These are phyloP conservation scores for Hydropotes inermis DNA, from an alignment of 2,113 vertebrate species.

Conservation along the genomic window DNA sequence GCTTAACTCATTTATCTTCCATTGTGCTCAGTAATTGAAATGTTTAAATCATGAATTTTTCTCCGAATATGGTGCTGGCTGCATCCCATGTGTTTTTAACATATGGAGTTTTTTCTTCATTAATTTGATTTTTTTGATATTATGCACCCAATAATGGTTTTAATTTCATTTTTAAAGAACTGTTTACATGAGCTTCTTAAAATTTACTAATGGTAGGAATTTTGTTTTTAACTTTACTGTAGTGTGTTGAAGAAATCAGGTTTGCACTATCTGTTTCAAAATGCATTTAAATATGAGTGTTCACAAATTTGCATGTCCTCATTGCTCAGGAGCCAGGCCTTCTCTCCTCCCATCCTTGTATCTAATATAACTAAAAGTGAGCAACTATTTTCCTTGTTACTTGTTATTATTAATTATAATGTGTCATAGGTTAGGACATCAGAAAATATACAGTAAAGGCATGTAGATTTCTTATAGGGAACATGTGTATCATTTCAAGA, in stretches of 20 bases:
- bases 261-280: background rate
- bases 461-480: background rate
- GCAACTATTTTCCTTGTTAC: background rate
- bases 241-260: background rate
- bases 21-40: background rate
- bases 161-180: constrained; percentile 11
- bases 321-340: background rate
- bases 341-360: background rate
- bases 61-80: background rate
- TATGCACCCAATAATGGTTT: background rate
- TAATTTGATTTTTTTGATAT: constrained; percentile 6
- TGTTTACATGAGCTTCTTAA: background rate
- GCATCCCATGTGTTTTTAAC: background rate
- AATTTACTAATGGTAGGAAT: background rate
- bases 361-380: background rate
- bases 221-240: background rate
- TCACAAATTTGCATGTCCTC: background rate
- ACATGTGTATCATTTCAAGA: background rate
- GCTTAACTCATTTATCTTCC: background rate
- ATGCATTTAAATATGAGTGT: background rate
- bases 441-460: background rate
- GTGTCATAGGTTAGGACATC: background rate
- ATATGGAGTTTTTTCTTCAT: background rate
- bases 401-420: background rate
- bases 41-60: constrained; percentile 16